Base-by-base conservation (phyloP, 2,113 vertebrate genomes). In the Catharus minimus region DNA sequence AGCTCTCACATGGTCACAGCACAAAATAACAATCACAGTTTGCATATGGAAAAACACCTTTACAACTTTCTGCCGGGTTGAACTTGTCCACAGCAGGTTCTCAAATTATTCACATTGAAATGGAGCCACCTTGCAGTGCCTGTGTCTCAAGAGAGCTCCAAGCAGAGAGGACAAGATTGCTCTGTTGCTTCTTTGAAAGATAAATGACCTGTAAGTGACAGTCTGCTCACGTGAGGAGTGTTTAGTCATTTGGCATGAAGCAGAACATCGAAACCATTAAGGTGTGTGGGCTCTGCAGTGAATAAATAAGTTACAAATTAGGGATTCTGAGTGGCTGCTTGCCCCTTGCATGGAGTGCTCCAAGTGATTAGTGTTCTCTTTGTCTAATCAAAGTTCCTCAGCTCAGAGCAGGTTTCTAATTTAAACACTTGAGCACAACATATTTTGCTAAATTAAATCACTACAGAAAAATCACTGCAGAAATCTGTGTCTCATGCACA, bases 361-460 rank as follows among this genome's bases (percentile, higher is more conserved):
- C 47, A 61, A 83, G 69, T 94, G 32, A 76, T 74, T 75, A 39
- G 55, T 47, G 33, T 39, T 96, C 89, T 92, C 81, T 87, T 83
- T 71, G 75, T 84, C 61, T 78, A 60, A 69, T 92, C 72, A 92
- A 92, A 94, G 95, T 91, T 92, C 36, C 66, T 90, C 79, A 74
- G 61, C 86, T 89, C 83, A 36, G 73, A 83, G 46, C 83, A 90
- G 68, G 57, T 52, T 92, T 92, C 89, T 95, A 82, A 93, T 92
- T 72, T 76, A 92, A 88, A 90, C 90, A 74, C 81, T 91, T 73
- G 67, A 90, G 36, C 57, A 32, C 12, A 62, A 74, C 77, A 39
- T 77, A 68, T 36, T 88, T 93, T 13, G 5, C 78, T 90, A 81
- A 95, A 95, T 96, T 93, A 91, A 93, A 82, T 89, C 58, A 23